Evolutionary conservation across 1,140 invertebrate species (phyloP), one percentile per base, ranked within the genome.

Genomic region (Eriosoma lanigerum): DNA sequence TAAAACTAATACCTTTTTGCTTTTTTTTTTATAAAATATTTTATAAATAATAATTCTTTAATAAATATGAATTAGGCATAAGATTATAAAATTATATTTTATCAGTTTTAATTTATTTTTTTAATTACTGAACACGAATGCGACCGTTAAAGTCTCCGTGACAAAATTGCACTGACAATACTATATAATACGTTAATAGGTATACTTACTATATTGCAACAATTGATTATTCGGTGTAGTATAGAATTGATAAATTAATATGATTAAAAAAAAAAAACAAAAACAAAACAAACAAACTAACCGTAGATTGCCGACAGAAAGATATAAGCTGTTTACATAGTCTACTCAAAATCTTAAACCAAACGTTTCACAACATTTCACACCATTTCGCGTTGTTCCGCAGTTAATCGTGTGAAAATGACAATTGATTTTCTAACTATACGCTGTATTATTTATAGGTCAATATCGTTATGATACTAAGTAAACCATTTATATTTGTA

Each of bases 401-500:
- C 50, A n/a, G 26, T 54, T 73, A 73, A 73, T 73, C 70, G 70
- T 73, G 70, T 73, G 70, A 73, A 73, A 73, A 73, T 54, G 24
- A 54, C 70, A 73, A 54, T 73, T 29, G 70, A 73, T 73, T 73
- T 73, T 73, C 46, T 73, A 54, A 54, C 24, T 73, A 48, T 32
- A n/a, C 50, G 26, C 70, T 54, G n/a, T n/a, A 54, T 54, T 29
- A 54, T 73, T n/a, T 4, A 19, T 19, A 48, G 66, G 21, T 5
- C 21, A 68, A 68, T 38, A 38, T 68, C 66, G 44, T 68, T 68
- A 46, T 44, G 17, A 48, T 68, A n/a, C n/a, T n/a, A 46, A 62
- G 10, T 68, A 68, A 68, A n/a, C 44, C 44, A 73, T 73, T 73
- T 73, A 73, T 52, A 32, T 32, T 52, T 21, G 50, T 21, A 26